Percentiles rank a stretch among this genome's conserved stretches.
Conservation (phyloP, 2,797 vertebrate genomes). For the Salmo trutta region DNA sequence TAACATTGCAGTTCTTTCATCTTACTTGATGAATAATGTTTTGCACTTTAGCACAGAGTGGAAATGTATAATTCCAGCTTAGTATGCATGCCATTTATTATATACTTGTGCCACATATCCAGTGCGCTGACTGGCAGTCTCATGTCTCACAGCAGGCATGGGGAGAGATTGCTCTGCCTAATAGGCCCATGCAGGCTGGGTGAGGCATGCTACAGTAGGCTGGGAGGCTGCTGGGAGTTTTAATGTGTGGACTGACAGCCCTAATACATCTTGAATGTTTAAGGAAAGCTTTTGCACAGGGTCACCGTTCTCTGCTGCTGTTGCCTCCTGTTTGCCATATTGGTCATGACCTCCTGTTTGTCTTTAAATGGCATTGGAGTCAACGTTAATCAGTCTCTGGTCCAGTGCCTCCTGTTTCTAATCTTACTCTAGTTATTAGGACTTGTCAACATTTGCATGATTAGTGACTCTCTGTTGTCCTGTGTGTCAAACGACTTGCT, state of each 20-base stretch:
- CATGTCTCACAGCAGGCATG: background rate
- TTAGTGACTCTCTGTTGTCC: constrained; percentile 34
- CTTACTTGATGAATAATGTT: constrained; percentile 27
- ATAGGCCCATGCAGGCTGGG: constrained; percentile 23
- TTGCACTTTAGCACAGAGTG: background rate
- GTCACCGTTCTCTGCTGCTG: background rate
- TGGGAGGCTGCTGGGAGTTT: constrained; percentile 33
- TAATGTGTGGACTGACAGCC: constrained; percentile 47
- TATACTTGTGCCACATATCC: constrained; percentile 35
- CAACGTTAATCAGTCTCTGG: constrained; percentile 18
- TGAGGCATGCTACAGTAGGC: constrained; percentile 37
- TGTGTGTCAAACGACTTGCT: constrained; percentile 39
- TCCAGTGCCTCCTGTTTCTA: constrained; percentile 12
- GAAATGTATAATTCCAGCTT: constrained; percentile 23
- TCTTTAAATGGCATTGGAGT: constrained; percentile 15
- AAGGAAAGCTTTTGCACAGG: constrained; percentile 37
- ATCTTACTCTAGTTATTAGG: constrained; percentile 13
- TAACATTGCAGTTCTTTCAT: constrained; percentile 25
- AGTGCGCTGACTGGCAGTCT: background rate
- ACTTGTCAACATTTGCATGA: constrained; percentile 25
- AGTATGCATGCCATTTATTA: constrained; percentile 29
- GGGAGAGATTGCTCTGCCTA: constrained; percentile 13
- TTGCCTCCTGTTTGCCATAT: background rate
- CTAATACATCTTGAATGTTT: constrained; percentile 40
- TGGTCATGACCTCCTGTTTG: constrained; percentile 13